Conservation (phyloP, 2,113 vertebrate species). For the Plecturocebus donacophilus region DNA sequence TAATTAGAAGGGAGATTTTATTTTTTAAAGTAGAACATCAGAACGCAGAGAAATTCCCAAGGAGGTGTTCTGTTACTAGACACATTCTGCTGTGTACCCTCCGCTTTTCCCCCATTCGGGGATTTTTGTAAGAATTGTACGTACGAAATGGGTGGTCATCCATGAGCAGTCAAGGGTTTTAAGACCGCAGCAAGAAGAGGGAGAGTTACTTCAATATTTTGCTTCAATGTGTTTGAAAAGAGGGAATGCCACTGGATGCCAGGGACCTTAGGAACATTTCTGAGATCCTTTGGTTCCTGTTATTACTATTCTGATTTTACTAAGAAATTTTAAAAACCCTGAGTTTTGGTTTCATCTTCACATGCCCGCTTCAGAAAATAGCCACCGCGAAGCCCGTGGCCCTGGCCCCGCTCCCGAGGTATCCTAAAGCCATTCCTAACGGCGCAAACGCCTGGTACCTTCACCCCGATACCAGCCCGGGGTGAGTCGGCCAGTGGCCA, state of each 20-base stretch:
- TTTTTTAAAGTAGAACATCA: background rate
- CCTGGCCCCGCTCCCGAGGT: background rate
- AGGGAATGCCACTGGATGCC: background rate
- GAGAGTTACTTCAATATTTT: background rate
- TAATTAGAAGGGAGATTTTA: slow-evolving; percentile 11
- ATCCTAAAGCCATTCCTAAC: background rate
- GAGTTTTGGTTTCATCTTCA: background rate
- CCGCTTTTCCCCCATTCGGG: background rate
- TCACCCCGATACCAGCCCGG: background rate
- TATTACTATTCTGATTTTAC: background rate
- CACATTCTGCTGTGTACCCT: background rate
- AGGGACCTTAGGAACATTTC: background rate
- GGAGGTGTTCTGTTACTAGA: too few relatives aligned
- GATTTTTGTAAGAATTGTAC: background rate
- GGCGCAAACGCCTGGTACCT: background rate
- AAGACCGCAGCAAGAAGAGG: rapidly evolving
- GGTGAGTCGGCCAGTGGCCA: rapidly evolving
- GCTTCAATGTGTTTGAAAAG: background rate
- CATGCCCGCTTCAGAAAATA: background rate
- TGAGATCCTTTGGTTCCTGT: background rate
- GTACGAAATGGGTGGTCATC: too few relatives aligned
- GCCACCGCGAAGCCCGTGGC: background rate
- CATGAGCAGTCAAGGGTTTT: background rate
- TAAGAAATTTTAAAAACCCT: background rate
- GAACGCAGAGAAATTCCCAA: background rate